Evolutionary conservation across 2,888 invertebrate genomes (phyloP), one percentile per base, ranked within the genome.

Genomic region (Homarus gammarus): DNA sequence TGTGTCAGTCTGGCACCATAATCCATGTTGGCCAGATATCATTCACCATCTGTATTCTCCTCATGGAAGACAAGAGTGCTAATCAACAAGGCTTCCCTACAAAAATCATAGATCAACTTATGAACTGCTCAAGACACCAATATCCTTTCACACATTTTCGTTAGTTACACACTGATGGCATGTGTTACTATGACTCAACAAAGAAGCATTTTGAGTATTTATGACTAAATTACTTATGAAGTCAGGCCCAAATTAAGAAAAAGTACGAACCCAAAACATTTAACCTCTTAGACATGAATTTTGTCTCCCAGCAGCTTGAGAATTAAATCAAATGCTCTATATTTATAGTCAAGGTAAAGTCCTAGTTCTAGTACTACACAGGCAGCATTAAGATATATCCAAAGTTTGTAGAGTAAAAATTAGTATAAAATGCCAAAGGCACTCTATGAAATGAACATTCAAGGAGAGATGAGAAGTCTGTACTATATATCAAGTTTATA

Each of bases 351-450:
- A 64, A 27, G 64, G 27, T 27, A 44, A 44, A 27, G 64, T 64
- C 27, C 6, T 27, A 6, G 64, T 27, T 27, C 64, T 64, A 27
- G 64, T 27, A 64, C 64, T 64, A 64, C 64, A 64, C 27, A 78
- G 49, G 51, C 70, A 86, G 78, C 79, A 49, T 79, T 49, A 70
- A 86, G 70, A 86, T 79, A 86, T 61, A 61, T 87, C 72, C 77
- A 81, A 77, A 84, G 88, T 89, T 83, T 89, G 83, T 89, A 70
- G 84, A 89, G 88, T 89, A 89, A 84, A 89, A 89, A 89, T 83
- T 36, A 89, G 88, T 89, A 89, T 89, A 77, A 89, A 89, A 89
- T 89, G 88, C 83, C 78, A 84, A 84, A 89, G 88, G 88, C 88
- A 89, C 88, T 89, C 83, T 75, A 77, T 84, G 83, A 84, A 89